These are phyloP conservation scores for Chiroxiphia lanceolata DNA, from an alignment of 2,797 vertebrate species.

Conservation along the genomic window DNA sequence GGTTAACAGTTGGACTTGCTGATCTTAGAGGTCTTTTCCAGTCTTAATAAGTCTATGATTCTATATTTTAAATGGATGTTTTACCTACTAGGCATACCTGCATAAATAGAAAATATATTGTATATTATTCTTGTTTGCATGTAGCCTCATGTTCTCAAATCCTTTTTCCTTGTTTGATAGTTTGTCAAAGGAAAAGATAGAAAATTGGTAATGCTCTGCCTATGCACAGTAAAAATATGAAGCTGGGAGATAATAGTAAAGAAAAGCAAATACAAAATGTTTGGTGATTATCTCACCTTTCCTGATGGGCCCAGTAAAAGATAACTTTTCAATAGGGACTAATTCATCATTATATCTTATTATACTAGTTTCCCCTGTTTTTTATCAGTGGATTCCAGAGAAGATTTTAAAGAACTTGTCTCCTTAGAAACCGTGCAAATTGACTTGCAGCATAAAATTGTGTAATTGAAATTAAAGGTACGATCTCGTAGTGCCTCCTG, in stretches of 20 bases:
- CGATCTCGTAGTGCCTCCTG: not conserved
- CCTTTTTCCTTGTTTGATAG: not conserved
- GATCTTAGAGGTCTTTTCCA: not conserved
- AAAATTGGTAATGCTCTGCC: not conserved
- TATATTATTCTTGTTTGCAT: not conserved
- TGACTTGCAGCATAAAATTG: not conserved
- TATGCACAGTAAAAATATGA: not conserved
- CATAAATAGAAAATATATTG: not conserved
- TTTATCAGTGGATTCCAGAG: constrained; percentile 23
- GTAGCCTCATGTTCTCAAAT: not conserved
- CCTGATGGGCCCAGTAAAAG: constrained; percentile 29
- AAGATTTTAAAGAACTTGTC: not conserved
- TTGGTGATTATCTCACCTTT: constrained; percentile 51
- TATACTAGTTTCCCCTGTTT: not conserved
- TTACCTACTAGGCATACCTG: not conserved
- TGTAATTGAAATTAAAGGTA: not conserved
- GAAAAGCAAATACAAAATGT: constrained; percentile 43
- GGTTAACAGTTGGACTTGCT: not conserved
- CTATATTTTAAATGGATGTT: not conserved
- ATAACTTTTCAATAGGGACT: constrained; percentile 39
- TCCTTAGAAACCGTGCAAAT: constrained; percentile 6
- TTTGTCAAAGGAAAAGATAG: constrained; percentile 28
- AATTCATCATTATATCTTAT: constrained; percentile 40
- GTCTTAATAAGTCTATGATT: not conserved
- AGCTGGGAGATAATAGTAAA: constrained; percentile 3